Conservation (phyloP, 1,140 invertebrate genomes). For the Drosophila yakuba region DNA sequence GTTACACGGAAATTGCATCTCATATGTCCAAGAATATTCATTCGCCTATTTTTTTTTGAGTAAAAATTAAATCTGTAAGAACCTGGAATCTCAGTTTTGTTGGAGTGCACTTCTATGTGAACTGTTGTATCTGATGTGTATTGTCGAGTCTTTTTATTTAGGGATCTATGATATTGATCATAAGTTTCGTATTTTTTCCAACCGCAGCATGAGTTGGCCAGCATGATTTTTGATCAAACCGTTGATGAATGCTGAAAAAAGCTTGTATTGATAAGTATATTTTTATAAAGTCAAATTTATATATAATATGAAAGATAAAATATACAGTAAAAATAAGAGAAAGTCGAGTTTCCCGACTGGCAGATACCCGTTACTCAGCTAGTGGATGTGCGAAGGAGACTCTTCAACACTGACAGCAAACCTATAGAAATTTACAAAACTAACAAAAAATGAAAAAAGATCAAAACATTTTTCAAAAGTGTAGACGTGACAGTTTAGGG, state of each 20-base stretch:
- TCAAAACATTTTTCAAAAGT: no score
- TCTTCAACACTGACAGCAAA: no score
- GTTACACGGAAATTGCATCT: constrained; percentile 10
- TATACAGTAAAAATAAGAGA: no score
- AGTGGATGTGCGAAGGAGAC: no score
- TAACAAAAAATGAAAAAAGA: no score
- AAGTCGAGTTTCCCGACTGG: no score
- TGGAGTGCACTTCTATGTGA: constrained; percentile 2
- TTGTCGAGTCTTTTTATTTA: not conserved
- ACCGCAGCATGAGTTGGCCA: constrained; percentile 1
- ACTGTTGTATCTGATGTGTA: not conserved
- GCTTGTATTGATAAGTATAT: constrained; percentile 5
- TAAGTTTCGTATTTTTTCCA: constrained; percentile 9
- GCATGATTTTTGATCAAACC: constrained; percentile 27
- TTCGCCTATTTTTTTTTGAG: constrained; percentile 3
- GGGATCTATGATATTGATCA: not conserved
- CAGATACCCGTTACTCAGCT: no score
- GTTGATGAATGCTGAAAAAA: constrained; percentile 9
- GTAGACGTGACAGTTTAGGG: no score
- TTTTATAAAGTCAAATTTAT: not conserved
- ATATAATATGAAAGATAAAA: no score
- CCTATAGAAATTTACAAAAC: no score
- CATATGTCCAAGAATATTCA: constrained; percentile 6
- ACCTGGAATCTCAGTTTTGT: constrained; percentile 1
- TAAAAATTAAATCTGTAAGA: constrained; percentile 1